These are phyloP conservation scores for Solea senegalensis DNA, from an alignment of 2,113 vertebrate species.

Conservation along the genomic window DNA sequence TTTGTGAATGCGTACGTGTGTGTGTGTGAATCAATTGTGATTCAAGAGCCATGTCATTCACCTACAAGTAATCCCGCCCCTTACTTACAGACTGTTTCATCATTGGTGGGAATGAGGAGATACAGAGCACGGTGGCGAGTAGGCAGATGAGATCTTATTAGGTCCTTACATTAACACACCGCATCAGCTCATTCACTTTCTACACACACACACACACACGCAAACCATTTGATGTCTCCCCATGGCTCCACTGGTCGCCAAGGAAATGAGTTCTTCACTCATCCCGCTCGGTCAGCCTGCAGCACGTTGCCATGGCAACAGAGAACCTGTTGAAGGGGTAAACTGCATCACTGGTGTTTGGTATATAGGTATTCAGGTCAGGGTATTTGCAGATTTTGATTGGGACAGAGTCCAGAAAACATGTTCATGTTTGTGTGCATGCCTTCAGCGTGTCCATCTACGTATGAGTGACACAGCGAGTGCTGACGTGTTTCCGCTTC, in stretches of 20 bases:
- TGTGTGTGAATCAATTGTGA: slow-evolving; percentile 16
- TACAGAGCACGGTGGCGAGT: slow-evolving; percentile 2
- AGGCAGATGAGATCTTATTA: slow-evolving; percentile 29
- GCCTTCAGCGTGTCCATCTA: slow-evolving; percentile 12
- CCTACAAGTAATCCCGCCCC: slow-evolving; percentile 10
- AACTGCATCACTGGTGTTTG: slow-evolving; percentile 54
- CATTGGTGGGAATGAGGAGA: slow-evolving; percentile 40
- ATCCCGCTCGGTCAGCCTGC: slow-evolving; percentile 61
- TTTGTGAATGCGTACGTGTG: slow-evolving; percentile 7
- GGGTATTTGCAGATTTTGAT: slow-evolving; percentile 42
- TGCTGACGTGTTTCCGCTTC: slow-evolving; percentile 12
- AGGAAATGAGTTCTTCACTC: slow-evolving; percentile 66
- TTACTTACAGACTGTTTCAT: slow-evolving; percentile 66
- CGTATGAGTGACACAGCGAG: slow-evolving; percentile 24
- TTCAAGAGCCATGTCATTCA: slow-evolving; percentile 57
- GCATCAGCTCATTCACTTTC: slow-evolving; percentile 30
- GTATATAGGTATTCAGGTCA: slow-evolving; percentile 38
- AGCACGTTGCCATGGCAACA: slow-evolving; percentile 77
- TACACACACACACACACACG: slow-evolving; percentile 9
- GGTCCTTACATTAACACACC: slow-evolving; percentile 28
- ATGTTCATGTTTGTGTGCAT: not conserved
- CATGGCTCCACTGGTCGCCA: slow-evolving; percentile 63
- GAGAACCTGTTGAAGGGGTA: slow-evolving; percentile 73
- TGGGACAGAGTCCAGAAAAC: slow-evolving; percentile 4
- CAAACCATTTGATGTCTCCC: slow-evolving; percentile 53